Base-by-base conservation (phyloP, 1,140 invertebrate species). In the Cyphomyrmex costatus region DNA sequence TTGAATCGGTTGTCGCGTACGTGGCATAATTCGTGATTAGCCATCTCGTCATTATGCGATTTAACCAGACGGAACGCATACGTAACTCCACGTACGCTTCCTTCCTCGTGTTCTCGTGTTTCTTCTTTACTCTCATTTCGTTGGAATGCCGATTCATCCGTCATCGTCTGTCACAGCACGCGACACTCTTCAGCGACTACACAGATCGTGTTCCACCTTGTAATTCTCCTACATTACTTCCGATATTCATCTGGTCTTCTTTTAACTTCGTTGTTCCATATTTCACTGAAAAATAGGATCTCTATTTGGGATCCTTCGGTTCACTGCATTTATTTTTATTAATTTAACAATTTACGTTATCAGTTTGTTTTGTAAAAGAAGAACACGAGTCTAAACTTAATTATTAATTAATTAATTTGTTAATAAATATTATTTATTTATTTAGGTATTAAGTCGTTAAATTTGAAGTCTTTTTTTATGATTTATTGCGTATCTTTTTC, bases 161-260 rank as follows among this genome's bases (percentile, higher is more conserved):
- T 83, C 68, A 83, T 83, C 65, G 71, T 84, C 51, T 73, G 68
- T 86, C 77, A 56, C 42, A 89, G 89, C 89, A 90, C 89, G 89
- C 89, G 89, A 90, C 89, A 80, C 27, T 19, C 56, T 79, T 83
- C 77, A 16, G 42, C 77, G 56, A n/a, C 33, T 49, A 58, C n/a
- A 27, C 8, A 33, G 56, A 36, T 90, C 79, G 30, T 46, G 61
- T 89, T 89, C 85, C 79, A 68, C 12, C 74, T 74, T 82, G 36
- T 76, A 70, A 74, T 70, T 56, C 66, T 56, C 58, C 46, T 53
- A 46, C 76, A 63, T 65, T 61, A 82, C 51, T 89, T 82, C 78
- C 84, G 56, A 88, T 79, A 87, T 86, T 58, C 58, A 8, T 53
- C 33, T 36, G 5, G 8, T 12, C 21, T 24, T 46, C 27, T 27